These are phyloP conservation scores for Monarcha castaneiventris DNA, from an alignment of 2,113 vertebrate genomes.

Conservation along the genomic window DNA sequence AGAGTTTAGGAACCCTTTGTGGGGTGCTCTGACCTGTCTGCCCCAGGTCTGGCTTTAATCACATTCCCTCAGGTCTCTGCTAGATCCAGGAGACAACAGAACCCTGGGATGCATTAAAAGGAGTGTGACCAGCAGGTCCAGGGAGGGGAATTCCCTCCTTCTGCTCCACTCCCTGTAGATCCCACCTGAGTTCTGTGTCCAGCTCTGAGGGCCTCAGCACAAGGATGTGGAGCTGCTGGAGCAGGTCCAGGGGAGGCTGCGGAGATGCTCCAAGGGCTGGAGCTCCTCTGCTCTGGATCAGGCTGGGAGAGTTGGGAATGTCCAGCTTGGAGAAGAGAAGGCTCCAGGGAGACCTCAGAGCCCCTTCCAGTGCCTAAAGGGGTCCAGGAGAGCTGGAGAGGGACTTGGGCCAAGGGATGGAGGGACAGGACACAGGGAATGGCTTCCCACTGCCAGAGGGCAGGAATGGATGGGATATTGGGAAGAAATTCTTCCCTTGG, in stretches of 20 bases:
- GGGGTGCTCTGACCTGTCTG: neutral
- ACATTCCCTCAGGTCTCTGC: neutral
- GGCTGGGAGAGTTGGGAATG: neutral
- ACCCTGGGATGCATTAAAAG: neutral
- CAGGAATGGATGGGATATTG: neutral
- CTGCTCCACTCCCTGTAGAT: neutral
- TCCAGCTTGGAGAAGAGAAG: neutral
- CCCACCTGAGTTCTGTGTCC: neutral
- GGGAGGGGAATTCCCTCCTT: neutral
- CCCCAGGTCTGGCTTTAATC: neutral
- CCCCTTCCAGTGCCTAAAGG: neutral
- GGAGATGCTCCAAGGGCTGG: neutral
- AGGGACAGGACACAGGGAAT: neutral
- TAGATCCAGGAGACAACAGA: neutral
- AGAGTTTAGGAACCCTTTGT: neutral
- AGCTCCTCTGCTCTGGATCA: neutral
- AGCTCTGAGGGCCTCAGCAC: neutral
- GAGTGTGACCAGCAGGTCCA: neutral
- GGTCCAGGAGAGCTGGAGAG: neutral
- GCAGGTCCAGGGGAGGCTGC: accelerated
- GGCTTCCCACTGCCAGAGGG: neutral
- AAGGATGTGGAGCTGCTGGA: neutral
- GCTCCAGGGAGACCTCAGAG: accelerated
- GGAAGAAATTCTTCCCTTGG: accelerated
- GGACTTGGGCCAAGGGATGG: neutral